Evolutionary conservation across 35 echinoderm and acorn worm species (phyloP), one percentile per base, ranked within the genome.

Genomic region (Eucidaris tribuloides): DNA sequence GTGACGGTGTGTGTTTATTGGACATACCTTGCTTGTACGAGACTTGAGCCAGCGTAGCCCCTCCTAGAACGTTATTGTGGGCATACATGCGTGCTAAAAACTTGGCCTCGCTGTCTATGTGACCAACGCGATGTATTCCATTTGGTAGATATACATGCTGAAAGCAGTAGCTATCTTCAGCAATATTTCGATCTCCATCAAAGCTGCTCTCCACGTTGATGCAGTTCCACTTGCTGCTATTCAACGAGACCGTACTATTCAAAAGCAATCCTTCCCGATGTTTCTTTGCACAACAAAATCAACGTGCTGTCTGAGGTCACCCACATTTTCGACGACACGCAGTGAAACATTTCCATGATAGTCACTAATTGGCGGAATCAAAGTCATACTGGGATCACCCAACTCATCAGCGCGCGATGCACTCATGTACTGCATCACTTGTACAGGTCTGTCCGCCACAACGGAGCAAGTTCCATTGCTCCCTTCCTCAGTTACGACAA

Each of bases 331-430:
- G n/a, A n/a, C n/a, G 44, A 43, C n/a, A n/a, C 41, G 38, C 14
- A 74, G 37, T 41, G 68, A 42, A 22, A 36, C 44, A 74, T 74
- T 74, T 32, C 68, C 68, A 44, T 74, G 68, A 25, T 15, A 74
- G 24, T 74, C 36, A 25, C 25, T n/a, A 9, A 22, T 4, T 19
- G 68, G 68, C 25, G 68, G 34, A 42, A 74, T 44, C 36, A 74
- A 9, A 9, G 20, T 74, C 68, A 74, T 74, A 74, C 68, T 74
- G 7, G 68, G 68, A 44, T 74, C 68, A 23, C 68, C 68, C 1
- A 24, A 44, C 34, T 74, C 0, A 24, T 0, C 2, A n/a, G 0
- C 20, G 1, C 0, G 0, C 2, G 68, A 74, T 42, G 35, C 37
- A 18, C 5, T 22, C 68, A 74, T 74, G 40, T 74, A 74, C 18